Evolutionary conservation across 2,113 vertebrate genomes (phyloP), one percentile per base, ranked within the genome.

Genomic region (Chloroceryle aenea): DNA sequence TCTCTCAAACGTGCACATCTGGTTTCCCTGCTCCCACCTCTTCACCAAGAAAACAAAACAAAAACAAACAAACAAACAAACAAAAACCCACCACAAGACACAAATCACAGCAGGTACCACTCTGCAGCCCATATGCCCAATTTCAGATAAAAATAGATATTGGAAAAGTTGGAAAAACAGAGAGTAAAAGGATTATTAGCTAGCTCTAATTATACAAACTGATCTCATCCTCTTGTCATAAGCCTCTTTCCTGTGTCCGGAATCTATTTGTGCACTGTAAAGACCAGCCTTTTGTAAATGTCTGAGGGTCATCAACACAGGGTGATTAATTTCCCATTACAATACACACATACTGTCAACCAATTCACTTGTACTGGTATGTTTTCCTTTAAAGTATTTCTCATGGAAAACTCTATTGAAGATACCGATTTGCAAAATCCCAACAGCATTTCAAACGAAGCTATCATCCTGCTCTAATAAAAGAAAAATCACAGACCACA

Each of bases 151-250:
- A 98, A 82, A 94, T 93, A 93, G 68, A 93, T 86, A 75, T 47
- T 92, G 86, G 27, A 96, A 82, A 97, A 97, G 97, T 95, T 97
- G 90, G 97, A 89, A 95, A 91, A 85, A 64, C 95, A 97, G 97
- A 97, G 97, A 97, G 97, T 96, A 96, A 97, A 98, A 98, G 96
- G 98, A 98, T 98, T 98, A 98, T 98, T 98, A 97, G 97, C 95
- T 74, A 77, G 94, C 96, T 98, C 98, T 98, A 98, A 98, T 98
- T 98, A 99, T 98, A 98, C 97, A 96, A 97, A 97, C 95, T 97
- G 97, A 98, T 97, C 97, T 99, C 98, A 99, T 98, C 98, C 97
- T 98, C 98, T 98, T 98, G 86, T 94, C 98, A 97, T 98, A 98
- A 98, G 97, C 96, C 92, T 98, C 97, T 98, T 97, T 97, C 95